phyloP scores from a whole-genome alignment of 1,140 invertebrate species.

The Coenobita brevimanus region DNA sequence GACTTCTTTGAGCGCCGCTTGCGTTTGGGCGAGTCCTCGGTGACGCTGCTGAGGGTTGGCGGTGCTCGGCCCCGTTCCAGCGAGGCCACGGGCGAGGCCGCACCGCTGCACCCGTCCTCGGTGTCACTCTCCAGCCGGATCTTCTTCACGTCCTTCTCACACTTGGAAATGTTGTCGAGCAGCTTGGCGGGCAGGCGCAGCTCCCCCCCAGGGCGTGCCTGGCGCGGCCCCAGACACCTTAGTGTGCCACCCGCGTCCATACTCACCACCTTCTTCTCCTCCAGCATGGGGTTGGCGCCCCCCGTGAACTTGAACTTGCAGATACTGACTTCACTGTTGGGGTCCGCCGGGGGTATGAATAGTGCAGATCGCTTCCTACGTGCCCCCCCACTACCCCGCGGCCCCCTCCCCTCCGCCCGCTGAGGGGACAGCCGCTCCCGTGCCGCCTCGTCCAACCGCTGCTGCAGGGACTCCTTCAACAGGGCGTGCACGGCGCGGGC shows the following conservation, averaged over 20 bases:
- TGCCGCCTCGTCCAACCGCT: constrained; percentile 58
- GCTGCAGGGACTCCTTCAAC: constrained; percentile 61
- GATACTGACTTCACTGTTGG: constrained; percentile 79
- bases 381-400: constrained; percentile 34
- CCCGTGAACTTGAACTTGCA: constrained; percentile 95
- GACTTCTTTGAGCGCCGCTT: constrained; percentile 87
- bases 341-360: constrained; percentile 67
- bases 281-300: constrained; percentile 87
- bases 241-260: constrained; percentile 90
- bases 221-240: constrained; percentile 75
- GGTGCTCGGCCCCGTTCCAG: constrained; percentile 46
- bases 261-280: constrained; percentile 92
- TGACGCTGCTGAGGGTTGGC: constrained; percentile 49
- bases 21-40: constrained; percentile 74
- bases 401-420: constrained; percentile 17
- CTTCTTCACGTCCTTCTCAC: constrained; percentile 68
- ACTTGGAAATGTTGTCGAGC: constrained; percentile 66
- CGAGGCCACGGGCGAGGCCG: constrained; percentile 47
- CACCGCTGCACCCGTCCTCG: constrained; percentile 58
- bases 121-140: constrained; percentile 68
- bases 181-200: constrained; percentile 64
- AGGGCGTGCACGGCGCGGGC: constrained; percentile 55
- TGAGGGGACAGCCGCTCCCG: constrained; percentile 53
- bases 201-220: constrained; percentile 11
- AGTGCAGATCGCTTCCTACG: constrained; percentile 66